Conservation (phyloP, 2,113 vertebrate species). For the Bufo bufo region DNA sequence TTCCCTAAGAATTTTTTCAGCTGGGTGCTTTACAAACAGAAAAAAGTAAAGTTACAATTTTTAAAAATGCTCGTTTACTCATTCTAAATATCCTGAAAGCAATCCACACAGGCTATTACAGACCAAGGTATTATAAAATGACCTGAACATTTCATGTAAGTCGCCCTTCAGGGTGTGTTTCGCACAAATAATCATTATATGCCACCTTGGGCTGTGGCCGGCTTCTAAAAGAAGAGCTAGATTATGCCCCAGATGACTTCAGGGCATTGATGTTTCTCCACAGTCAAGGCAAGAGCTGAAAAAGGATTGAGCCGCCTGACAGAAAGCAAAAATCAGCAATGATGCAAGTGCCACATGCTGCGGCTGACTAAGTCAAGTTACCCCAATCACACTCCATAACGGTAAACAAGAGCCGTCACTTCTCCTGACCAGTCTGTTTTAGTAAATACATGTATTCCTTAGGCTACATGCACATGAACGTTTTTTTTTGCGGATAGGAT, state of each 20-base stretch:
- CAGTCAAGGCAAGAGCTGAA: neutral
- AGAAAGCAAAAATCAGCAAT: neutral
- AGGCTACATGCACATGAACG: no score
- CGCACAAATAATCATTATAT: neutral
- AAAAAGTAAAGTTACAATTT: neutral
- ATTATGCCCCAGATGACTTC: neutral
- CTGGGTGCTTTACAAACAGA: constrained; percentile 81
- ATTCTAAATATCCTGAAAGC: neutral
- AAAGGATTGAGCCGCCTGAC: neutral
- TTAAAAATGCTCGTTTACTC: no score
- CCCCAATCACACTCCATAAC: no score
- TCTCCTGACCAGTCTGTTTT: no score
- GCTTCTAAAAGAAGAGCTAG: neutral
- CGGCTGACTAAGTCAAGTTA: no score
- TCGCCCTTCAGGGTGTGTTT: neutral
- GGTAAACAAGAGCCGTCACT: no score
- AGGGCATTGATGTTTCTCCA: no score
- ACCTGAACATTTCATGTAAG: neutral
- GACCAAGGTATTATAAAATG: neutral
- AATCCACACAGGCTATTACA: neutral
- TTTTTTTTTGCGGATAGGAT: no score
- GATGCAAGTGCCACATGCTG: neutral
- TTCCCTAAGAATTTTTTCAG: constrained; percentile 96
- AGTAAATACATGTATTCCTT: no score
- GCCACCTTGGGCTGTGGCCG: neutral